phyloP scores from a whole-genome alignment of 2,888 invertebrate genomes.

The Plebejus melissa region DNA sequence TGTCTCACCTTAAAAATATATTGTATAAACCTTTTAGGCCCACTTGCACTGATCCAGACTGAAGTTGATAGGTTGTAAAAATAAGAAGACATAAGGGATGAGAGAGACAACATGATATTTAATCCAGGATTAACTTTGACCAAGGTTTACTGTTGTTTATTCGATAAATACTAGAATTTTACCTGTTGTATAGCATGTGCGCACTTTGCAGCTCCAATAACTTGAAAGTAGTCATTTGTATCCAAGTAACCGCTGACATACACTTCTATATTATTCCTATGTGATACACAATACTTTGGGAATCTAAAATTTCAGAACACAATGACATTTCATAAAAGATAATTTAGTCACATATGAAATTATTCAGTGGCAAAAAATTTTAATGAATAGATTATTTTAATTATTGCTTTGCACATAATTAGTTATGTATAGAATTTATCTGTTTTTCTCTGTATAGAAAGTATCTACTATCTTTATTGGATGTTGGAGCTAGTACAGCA shows the following conservation, averaged over 20 bases:
- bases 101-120: background rate
- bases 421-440: too few relatives aligned
- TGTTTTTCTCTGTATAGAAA: too few relatives aligned
- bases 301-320: conserved; percentile 47
- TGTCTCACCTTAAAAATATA: conserved; percentile 53
- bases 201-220: conserved; percentile 66
- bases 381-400: too few relatives aligned
- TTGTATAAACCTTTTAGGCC: too few relatives aligned
- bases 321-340: background rate
- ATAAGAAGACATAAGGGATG: background rate
- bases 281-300: conserved; percentile 63
- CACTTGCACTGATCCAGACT: too few relatives aligned
- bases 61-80: too few relatives aligned
- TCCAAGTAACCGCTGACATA: conserved; percentile 52
- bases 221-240: conserved; percentile 52
- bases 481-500: background rate
- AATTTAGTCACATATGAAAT: too few relatives aligned
- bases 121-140: background rate
- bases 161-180: conserved; percentile 25
- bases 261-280: conserved; percentile 55
- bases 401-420: too few relatives aligned
- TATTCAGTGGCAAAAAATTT: too few relatives aligned
- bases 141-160: background rate
- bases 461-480: background rate
- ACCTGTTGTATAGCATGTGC: conserved; percentile 67